Percentiles rank a stretch among this genome's conserved stretches.
phyloP scores from a whole-genome alignment of 2,888 invertebrate genomes.

The Miltochrista miniata region DNA sequence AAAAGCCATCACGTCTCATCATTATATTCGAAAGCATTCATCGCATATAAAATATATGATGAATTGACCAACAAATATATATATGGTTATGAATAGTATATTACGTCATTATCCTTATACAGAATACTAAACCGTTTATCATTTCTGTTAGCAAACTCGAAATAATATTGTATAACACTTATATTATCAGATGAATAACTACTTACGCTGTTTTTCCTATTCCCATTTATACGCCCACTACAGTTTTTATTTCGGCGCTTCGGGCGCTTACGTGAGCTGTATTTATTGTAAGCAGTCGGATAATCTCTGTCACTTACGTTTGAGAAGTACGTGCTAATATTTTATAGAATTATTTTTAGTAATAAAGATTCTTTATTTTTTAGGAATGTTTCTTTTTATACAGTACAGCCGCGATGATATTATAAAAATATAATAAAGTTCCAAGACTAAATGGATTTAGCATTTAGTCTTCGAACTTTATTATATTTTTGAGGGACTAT shows the following conservation, averaged over 20 bases:
- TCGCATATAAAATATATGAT: neutral
- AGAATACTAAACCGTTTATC: conserved; percentile 2
- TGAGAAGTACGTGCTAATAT: conserved; percentile 4
- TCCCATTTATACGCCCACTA: conserved; percentile 3
- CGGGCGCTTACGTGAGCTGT: conserved; percentile 11
- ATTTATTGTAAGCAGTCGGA: conserved; percentile 21
- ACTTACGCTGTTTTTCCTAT: conserved; percentile 20
- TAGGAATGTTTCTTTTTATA: neutral
- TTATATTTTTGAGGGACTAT: no score
- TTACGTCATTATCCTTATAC: neutral
- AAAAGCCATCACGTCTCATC: no score
- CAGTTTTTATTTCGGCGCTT: conserved; percentile 10
- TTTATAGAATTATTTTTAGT: neutral
- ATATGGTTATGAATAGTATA: neutral
- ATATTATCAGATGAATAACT: conserved; percentile 7
- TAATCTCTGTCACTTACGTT: conserved; percentile 10
- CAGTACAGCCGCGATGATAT: no score
- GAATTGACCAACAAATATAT: neutral
- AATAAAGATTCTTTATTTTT: neutral
- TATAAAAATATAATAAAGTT: no score
- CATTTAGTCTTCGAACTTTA: no score
- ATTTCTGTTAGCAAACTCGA: neutral
- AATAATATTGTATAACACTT: conserved; percentile 4
- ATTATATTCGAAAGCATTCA: neutral
- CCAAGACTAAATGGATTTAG: no score